phyloP scores from a whole-genome alignment of 2,113 vertebrate species.

The Pardalotus punctatus region DNA sequence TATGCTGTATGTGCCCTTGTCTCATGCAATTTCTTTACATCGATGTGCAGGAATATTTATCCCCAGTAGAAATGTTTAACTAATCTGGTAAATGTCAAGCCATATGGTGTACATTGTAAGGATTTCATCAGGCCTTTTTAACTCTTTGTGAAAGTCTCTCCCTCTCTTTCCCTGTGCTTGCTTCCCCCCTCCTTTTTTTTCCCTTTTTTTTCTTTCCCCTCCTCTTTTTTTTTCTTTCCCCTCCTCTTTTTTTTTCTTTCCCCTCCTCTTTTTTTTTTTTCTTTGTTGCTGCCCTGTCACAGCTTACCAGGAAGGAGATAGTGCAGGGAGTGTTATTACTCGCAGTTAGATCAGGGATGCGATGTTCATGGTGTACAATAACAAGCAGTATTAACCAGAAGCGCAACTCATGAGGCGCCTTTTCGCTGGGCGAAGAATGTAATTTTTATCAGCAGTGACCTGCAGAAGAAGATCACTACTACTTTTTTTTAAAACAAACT shows the following conservation, averaged over 20 bases:
- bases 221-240: neutral
- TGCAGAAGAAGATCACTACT: neutral
- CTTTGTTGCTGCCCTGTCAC: conserved; percentile 41
- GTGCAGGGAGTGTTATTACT: neutral
- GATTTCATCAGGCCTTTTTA: conserved; percentile 77
- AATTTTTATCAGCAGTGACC: conserved; percentile 30
- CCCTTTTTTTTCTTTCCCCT: neutral
- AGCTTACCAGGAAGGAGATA: conserved; percentile 17
- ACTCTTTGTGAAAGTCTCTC: conserved; percentile 72
- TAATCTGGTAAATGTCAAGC: conserved; percentile 83
- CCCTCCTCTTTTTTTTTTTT: neutral
- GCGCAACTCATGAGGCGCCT: neutral
- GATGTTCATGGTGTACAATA: neutral
- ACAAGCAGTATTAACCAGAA: conserved; percentile 8
- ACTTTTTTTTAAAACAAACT: conserved; percentile 21
- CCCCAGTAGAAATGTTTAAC: conserved; percentile 82
- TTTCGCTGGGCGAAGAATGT: neutral
- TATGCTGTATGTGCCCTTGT: conserved; percentile 74
- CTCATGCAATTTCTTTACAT: conserved; percentile 77
- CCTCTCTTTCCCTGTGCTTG: neutral
- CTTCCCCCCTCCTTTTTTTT: neutral
- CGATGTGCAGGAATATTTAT: conserved; percentile 76
- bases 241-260: neutral
- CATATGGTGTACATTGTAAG: conserved; percentile 80
- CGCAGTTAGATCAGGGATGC: neutral